These are phyloP conservation scores for Oncorhynchus masou DNA, from an alignment of 2,113 vertebrate genomes.

Conservation along the genomic window DNA sequence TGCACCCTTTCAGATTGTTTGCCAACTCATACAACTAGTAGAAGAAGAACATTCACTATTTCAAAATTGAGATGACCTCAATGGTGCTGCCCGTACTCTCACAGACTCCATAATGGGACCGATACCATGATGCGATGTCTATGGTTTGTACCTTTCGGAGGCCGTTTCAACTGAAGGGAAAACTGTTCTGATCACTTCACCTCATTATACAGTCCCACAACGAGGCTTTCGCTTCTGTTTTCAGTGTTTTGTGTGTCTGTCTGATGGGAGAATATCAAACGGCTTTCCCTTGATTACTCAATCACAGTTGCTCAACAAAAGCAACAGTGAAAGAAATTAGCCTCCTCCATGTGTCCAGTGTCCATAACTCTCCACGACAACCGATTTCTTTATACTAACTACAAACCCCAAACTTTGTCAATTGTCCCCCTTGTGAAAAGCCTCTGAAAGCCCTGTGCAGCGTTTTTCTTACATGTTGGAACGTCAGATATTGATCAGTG, in stretches of 20 bases:
- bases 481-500: conserved; percentile 97
- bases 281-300: neutral
- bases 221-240: neutral
- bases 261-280: neutral
- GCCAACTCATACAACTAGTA: too few species aligned
- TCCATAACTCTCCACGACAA: neutral
- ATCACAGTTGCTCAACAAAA: neutral
- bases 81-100: too few species aligned
- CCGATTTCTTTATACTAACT: neutral
- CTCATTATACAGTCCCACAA: neutral
- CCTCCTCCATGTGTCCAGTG: neutral
- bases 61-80: too few species aligned
- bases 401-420: neutral
- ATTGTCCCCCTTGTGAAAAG: neutral
- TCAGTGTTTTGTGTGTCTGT: neutral
- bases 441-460: neutral
- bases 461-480: conserved; percentile 79
- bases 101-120: too few species aligned
- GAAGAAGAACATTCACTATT: too few species aligned
- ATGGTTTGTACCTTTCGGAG: neutral
- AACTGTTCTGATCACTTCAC: neutral
- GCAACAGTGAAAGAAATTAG: neutral
- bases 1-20: too few species aligned
- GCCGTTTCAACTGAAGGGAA: neutral
- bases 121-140: too few species aligned